Base-by-base conservation (phyloP, 2,113 vertebrate genomes). In the Epinephelus moara region DNA sequence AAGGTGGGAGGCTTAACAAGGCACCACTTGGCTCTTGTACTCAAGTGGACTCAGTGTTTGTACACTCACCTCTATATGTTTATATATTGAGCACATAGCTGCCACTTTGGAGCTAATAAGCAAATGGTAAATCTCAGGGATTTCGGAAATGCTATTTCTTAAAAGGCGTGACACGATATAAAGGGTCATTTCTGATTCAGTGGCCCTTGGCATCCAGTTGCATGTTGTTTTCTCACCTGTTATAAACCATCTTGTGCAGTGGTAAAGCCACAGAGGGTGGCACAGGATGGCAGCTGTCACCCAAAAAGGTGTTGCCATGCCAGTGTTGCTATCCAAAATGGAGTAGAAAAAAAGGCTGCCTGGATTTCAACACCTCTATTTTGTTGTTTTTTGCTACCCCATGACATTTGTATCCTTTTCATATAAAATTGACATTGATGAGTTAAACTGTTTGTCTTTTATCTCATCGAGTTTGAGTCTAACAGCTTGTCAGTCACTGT, bases 1-100 rank as follows among this genome's bases (percentile, higher is more conserved):
- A 81, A 70, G 69, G 78, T 87, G 81, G 85, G 80, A 75, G 74
- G 75, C 75, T 90, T 89, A 90, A 88, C 83, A 85, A 91, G 79
- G 63, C 62, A 62, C 60, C 88, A 76, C 81, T 92, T 90, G 81
- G 78, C 86, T 83, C 78, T 81, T 69, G 70, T 72, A 61, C 61
- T 87, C 52, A 72, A 82, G 80, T 45, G 55, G 11, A 53, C 71
- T 82, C 66, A 61, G 60, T 73, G 60, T 86, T 87, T 84, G 75
- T 81, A 49, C 82, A 67, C 85, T 83, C 63, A 68, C 81, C 80
- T 62, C 52, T 71, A 56, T 70, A 79, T 75, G 40, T 42, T 60
- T 84, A 64, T 45, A 66, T 75, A 77, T 71, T 25, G 13, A 85
- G 84, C 73, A 49, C 63, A 49, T 7, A 42, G 40, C 15, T 23